Base-by-base conservation (phyloP, 2,888 invertebrate species). In the Drosophila mimetica region DNA sequence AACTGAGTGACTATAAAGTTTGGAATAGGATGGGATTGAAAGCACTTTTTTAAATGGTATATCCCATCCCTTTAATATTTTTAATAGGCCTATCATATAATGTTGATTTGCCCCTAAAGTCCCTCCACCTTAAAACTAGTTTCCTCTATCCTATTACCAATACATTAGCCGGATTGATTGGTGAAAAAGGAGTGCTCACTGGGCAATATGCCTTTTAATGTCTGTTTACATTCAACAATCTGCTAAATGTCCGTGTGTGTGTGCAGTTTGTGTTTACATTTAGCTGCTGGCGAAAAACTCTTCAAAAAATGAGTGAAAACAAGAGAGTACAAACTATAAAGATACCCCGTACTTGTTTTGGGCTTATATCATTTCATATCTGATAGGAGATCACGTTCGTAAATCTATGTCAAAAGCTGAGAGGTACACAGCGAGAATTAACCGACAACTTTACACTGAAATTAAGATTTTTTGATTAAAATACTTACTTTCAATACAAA, bases 151-250 rank as follows among this genome's bases (percentile, higher is more conserved):
- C n/a, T n/a, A n/a, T 11, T 14, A 3, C 22, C 16, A 25, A 36
- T 34, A 13, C 14, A 4, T n/a, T 32, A 20, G 11, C 13, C 16
- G 2, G 1, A 42, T 59, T 25, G 11, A 25, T 41, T 58, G 14
- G 14, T 20, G 30, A 14, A 41, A 28, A 39, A 52, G 39, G 41
- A 48, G 30, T 30, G 13, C 9, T 32, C 14, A 22, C 14, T 14
- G 2, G 41, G 34, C 46, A 25, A 41, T 47, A 7, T 16, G 69
- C 41, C 59, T 42, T 52, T 71, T 48, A 48, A 61, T 53, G 30
- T 30, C 39, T 71, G 71, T 70, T 70, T 70, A 53, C 73, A 58
- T 73, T 64, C 42, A 46, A 36, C 46, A 63, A 42, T 71, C 71
- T 39, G 39, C 46, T 6, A 30, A 60, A 42, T 60, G 52, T 44